Base-by-base conservation (phyloP, 2,113 vertebrate species). In the Sigmodon hispidus region DNA sequence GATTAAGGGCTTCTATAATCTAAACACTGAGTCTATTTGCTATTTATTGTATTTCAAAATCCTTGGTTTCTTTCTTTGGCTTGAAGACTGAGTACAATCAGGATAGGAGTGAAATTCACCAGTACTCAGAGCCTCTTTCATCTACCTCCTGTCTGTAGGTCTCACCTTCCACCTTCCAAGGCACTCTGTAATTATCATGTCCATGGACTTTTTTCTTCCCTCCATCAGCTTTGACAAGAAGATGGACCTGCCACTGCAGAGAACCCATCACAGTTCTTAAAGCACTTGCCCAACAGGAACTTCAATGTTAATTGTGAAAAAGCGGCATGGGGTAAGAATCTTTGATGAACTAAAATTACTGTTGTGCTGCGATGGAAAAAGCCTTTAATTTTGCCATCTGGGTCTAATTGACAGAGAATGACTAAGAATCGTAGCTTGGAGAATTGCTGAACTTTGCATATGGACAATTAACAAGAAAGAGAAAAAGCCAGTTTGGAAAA, bases 211-310 rank as follows among this genome's bases (percentile, higher is more conserved):
- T 97, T 98, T 98, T 98, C 97, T 98, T 98, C 85, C 63, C 91
- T 3, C 15, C 83, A 97, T 98, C 97, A 96, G 79, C 21, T 96
- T 92, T 98, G 98, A 98, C 97, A 98, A 96, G 97, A 98, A 98
- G 98, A 98, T 98, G 67, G 98, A 97, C 29, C 97, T 97, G 96
- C 88, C 52, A 15, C 94, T 90, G 11, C 80, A 91, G 36, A 97
- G 91, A 89, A 95, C n/a, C 5, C 90, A 90, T 94, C 93, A 98
- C 93, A 97, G 97, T 95, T 97, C 96, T 81, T 91, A 92, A 97
- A 97, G 95, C 91, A 36, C 97, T 98, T 86, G 72, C 91, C 93
- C 96, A 97, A 98, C 95, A 95, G 91, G 92, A 98, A 98, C 80
- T 98, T 97, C 97, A 96, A 97, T 95, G 98, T 94, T 80, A 97